Evolutionary conservation across 2,888 invertebrate species (phyloP).

Genomic region (Malthinus flaveolus): DNA sequence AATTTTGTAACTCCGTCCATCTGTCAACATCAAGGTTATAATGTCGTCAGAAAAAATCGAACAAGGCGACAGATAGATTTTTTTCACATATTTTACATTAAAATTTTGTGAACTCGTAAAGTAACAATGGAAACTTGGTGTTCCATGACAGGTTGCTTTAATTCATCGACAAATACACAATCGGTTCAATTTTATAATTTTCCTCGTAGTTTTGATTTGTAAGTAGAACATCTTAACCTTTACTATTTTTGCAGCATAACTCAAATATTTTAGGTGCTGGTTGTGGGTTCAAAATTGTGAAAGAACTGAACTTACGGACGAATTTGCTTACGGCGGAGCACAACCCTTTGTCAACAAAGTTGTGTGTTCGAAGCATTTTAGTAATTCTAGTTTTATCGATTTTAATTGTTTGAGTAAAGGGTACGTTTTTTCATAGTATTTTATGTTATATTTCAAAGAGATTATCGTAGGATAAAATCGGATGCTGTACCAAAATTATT

Average conservation of each 20-base stretch:
- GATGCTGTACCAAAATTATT: not conserved
- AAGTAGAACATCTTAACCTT: not conserved
- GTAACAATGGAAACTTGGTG: conserved; percentile 14
- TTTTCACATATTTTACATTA: not conserved
- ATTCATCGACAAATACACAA: not conserved
- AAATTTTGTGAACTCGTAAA: not conserved
- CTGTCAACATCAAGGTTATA: conserved; percentile 11
- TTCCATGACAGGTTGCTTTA: conserved; percentile 15
- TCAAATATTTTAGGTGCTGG: conserved; percentile 17
- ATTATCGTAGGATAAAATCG: not conserved
- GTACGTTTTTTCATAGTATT: conserved; percentile 5
- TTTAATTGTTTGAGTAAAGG: conserved; percentile 5
- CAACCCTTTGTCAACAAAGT: conserved; percentile 15
- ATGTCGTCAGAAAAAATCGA: conserved; percentile 6
- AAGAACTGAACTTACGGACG: conserved; percentile 19
- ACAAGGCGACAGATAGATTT: not conserved
- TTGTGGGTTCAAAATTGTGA: conserved; percentile 24
- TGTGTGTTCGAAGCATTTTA: conserved; percentile 22
- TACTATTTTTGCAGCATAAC: not conserved
- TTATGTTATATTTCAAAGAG: not conserved
- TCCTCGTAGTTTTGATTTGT: conserved; percentile 8
- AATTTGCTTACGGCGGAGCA: conserved; percentile 23
- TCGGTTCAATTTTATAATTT: not conserved
- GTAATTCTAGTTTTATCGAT: conserved; percentile 14
- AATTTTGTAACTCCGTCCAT: conserved; percentile 19